Percentiles rank a stretch among this genome's conserved stretches.
Conservation (phyloP, 37 sponge, comb jelly and placozoan genomes). For the Eunapius fragilis region DNA sequence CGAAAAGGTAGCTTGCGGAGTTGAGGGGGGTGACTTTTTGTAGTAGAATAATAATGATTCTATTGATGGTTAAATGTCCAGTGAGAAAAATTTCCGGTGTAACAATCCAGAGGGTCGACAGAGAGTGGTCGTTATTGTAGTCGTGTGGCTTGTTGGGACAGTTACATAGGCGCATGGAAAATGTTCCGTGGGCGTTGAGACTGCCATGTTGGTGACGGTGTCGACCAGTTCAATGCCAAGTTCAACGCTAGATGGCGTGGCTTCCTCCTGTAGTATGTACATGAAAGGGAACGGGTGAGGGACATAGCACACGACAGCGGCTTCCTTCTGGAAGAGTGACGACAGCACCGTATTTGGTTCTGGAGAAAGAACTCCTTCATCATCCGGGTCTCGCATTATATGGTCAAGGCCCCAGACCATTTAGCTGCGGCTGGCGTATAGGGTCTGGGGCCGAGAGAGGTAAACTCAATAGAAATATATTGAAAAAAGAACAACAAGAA, state of each 20-base stretch:
- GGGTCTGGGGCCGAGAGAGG: too few species aligned
- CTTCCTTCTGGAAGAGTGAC: neutral
- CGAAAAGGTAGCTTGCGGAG: neutral
- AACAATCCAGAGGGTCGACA: slow-evolving; percentile 41
- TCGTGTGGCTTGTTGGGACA: neutral
- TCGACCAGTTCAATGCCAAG: neutral
- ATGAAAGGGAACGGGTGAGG: neutral
- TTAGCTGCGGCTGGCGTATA: too few species aligned
- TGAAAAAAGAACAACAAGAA: neutral
- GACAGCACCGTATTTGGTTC: neutral
- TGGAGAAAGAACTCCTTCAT: neutral
- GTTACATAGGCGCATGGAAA: slow-evolving; percentile 13
- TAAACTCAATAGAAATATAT: too few species aligned
- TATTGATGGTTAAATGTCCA: slow-evolving; percentile 1
- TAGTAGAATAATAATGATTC: too few species aligned
- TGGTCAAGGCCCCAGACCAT: too few species aligned
- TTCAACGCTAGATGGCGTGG: neutral
- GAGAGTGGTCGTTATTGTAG: slow-evolving; percentile 24
- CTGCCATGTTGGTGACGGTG: neutral
- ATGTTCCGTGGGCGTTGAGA: neutral
- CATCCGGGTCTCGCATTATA: neutral
- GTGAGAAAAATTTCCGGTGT: slow-evolving; percentile 22
- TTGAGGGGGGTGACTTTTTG: neutral
- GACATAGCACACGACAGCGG: neutral
- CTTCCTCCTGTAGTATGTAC: neutral